Evolutionary conservation across 2,888 invertebrate genomes (phyloP).

Genomic region (Ypsolopha scabrella): DNA sequence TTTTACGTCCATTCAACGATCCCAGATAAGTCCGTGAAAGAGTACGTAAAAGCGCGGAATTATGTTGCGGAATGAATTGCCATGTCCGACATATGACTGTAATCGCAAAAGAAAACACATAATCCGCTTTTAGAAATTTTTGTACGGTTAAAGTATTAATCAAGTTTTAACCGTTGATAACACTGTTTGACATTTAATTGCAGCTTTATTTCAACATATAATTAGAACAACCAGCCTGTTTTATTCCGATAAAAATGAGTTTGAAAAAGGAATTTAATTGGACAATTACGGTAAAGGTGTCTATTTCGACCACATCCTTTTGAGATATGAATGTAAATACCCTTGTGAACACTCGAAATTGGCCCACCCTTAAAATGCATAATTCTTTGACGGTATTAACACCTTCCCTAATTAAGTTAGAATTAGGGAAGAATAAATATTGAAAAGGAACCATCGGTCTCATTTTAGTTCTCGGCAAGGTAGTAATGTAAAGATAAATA

Average conservation of each 20-base stretch:
- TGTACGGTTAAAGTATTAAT: background rate
- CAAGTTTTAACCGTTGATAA: background rate
- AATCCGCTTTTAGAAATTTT: conserved; percentile 2
- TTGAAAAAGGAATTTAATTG: conserved; percentile 40
- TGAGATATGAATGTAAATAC: conserved; percentile 48
- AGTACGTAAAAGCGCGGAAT: conserved; percentile 11
- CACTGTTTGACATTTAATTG: background rate
- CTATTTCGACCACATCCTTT: conserved; percentile 52
- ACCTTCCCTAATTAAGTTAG: conserved; percentile 61
- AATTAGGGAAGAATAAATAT: conserved; percentile 58
- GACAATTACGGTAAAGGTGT: conserved; percentile 56
- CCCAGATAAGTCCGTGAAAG: conserved; percentile 13
- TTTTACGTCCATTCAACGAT: conserved; percentile 19
- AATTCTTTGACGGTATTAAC: conserved; percentile 58
- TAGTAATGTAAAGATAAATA: conserved; percentile 42
- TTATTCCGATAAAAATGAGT: background rate
- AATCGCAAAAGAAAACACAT: conserved; percentile 15
- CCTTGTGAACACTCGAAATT: conserved; percentile 22
- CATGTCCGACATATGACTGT: conserved; percentile 14
- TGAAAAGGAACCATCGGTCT: conserved; percentile 31
- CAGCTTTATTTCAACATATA: background rate
- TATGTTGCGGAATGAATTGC: conserved; percentile 13
- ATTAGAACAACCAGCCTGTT: background rate
- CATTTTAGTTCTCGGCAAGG: conserved; percentile 25
- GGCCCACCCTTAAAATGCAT: conserved; percentile 53